Conservation (phyloP, 1,140 invertebrate genomes). For the Drosophila erecta region DNA sequence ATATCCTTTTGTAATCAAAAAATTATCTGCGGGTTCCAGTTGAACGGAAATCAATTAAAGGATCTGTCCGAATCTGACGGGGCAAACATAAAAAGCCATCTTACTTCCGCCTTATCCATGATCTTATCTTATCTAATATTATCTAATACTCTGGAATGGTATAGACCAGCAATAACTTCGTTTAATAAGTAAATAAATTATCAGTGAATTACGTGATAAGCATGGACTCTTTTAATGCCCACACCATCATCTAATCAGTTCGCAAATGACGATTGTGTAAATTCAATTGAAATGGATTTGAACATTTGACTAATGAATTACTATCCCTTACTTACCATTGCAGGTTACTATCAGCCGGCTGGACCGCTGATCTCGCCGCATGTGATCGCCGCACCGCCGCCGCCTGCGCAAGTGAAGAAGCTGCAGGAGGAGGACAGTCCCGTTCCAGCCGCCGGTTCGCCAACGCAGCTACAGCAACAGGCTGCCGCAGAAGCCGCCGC, state of each 20-base stretch:
- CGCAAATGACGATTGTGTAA: neutral
- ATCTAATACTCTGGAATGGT: too few relatives aligned
- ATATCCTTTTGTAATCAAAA: neutral
- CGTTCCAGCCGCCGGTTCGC: constrained; percentile 70
- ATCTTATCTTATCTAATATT: too few relatives aligned
- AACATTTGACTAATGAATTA: constrained; percentile 3
- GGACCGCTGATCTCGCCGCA: constrained; percentile 92
- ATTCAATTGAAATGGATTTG: too few relatives aligned
- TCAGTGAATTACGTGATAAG: neutral
- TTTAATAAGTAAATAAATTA: neutral
- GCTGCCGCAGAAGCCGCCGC: constrained; percentile 18
- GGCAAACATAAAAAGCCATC: too few relatives aligned
- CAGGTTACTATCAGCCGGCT: constrained; percentile 95
- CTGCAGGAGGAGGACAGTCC: constrained; percentile 28
- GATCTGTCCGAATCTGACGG: too few relatives aligned
- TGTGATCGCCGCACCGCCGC: constrained; percentile 85
- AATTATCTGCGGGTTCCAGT: neutral
- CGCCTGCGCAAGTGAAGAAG: constrained; percentile 59
- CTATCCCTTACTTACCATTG: constrained; percentile 72
- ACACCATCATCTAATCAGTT: neutral
- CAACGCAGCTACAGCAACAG: constrained; percentile 47
- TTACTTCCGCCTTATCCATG: too few relatives aligned
- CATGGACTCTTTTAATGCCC: neutral
- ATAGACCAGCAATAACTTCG: too few relatives aligned
- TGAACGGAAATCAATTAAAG: too few relatives aligned